Evolutionary conservation across 2,797 vertebrate species (phyloP).

Genomic region (Prunella strophiata): DNA sequence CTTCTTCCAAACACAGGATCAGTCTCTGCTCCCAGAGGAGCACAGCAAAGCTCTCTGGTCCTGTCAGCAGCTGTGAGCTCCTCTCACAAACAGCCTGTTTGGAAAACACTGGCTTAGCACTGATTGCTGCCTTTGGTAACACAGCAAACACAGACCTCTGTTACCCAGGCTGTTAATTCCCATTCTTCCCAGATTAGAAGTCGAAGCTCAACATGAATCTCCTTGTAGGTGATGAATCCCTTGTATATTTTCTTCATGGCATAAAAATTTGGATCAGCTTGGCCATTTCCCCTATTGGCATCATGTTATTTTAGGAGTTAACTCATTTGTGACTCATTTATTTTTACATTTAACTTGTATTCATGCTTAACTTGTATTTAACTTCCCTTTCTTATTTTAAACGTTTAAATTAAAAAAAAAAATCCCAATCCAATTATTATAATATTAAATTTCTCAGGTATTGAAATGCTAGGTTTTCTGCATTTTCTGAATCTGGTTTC

Average conservation of each 20-base stretch:
- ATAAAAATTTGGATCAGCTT: background rate
- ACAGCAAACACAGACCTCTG: background rate
- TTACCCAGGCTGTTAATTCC: background rate
- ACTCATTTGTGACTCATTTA: background rate
- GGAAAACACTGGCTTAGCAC: background rate
- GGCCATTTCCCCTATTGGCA: background rate
- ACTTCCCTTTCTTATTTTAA: background rate
- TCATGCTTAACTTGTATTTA: background rate
- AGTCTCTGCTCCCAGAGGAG: background rate
- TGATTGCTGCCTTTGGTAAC: background rate
- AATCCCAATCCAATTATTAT: background rate
- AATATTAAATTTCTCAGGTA: background rate
- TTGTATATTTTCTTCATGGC: background rate
- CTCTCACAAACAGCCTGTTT: background rate
- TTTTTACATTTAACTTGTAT: background rate
- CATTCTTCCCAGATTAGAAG: background rate
- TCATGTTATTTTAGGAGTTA: background rate
- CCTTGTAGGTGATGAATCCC: background rate
- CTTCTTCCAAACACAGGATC: background rate
- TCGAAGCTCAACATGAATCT: background rate
- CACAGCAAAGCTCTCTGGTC: background rate
- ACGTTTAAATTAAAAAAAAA: background rate
- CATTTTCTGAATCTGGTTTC: background rate
- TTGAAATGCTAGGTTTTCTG: background rate
- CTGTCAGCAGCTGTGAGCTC: background rate